Conservation (phyloP, 1,140 invertebrate species). For the Drosophila albomicans region DNA sequence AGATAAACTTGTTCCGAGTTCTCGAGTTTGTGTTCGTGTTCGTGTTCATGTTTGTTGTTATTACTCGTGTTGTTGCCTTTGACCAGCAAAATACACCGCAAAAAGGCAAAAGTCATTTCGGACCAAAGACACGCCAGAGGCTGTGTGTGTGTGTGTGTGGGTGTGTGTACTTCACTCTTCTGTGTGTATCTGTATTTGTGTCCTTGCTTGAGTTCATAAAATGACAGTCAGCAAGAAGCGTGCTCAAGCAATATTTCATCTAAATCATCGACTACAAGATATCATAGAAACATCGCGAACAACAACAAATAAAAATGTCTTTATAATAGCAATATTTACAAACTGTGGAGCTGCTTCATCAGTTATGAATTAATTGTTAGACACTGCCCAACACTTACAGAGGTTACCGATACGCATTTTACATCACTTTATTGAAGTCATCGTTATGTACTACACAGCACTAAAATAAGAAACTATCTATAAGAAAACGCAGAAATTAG, state of each 20-base stretch:
- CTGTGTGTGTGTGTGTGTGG: conserved; percentile 7
- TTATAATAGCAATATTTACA: no score
- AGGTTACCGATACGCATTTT: no score
- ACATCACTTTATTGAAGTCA: no score
- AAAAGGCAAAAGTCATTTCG: conserved; percentile 79
- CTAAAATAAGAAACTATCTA: no score
- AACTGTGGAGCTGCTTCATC: no score
- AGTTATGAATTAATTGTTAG: no score
- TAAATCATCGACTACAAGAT: conserved; percentile 15
- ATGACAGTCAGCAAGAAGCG: conserved; percentile 58
- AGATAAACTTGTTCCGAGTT: conserved; percentile 77
- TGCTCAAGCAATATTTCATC: background rate
- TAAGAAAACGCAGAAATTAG: no score
- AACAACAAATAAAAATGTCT: background rate
- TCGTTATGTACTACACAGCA: no score
- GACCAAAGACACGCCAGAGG: conserved; percentile 25
- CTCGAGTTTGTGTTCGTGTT: conserved; percentile 44
- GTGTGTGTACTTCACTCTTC: background rate
- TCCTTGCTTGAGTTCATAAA: conserved; percentile 76
- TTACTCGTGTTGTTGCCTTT: conserved; percentile 51
- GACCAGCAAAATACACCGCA: conserved; percentile 65
- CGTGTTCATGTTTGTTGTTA: conserved; percentile 45
- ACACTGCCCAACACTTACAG: no score
- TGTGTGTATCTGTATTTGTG: conserved; percentile 34
- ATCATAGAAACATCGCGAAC: conserved; percentile 19